phyloP scores from a whole-genome alignment of 2,888 invertebrate genomes.

The Ophioninae sp. region DNA sequence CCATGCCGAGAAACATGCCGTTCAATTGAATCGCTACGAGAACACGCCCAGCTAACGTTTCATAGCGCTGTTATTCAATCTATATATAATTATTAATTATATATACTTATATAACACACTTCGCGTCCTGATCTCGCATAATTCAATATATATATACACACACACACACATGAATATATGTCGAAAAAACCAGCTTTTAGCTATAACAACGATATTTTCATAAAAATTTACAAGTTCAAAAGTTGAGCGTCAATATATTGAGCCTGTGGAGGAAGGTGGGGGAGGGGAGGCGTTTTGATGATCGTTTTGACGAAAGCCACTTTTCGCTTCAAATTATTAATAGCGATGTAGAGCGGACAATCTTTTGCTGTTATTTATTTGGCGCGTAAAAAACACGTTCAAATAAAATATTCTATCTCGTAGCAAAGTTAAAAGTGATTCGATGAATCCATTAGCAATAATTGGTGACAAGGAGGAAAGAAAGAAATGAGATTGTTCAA shows the following conservation, averaged over 20 bases:
- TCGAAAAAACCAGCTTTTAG: conserved; percentile 56
- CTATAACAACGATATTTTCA: conserved; percentile 61
- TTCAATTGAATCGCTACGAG: conserved; percentile 81
- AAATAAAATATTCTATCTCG: conserved; percentile 22
- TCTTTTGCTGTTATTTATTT: conserved; percentile 51
- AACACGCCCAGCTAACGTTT: conserved; percentile 62
- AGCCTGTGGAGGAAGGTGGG: background rate
- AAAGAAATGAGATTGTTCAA: conserved; percentile 20
- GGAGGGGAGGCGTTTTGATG: background rate
- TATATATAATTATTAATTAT: conserved; percentile 30
- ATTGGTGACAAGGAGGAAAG: conserved; percentile 2
- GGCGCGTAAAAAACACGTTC: conserved; percentile 38
- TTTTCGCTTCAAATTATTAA: conserved; percentile 29
- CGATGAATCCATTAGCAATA: conserved; percentile 46
- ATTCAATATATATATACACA: background rate
- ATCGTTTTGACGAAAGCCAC: conserved; percentile 8
- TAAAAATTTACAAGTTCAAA: conserved; percentile 63
- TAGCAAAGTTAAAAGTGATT: conserved; percentile 30
- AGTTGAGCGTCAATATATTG: conserved; percentile 33
- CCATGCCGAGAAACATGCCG: conserved; percentile 85
- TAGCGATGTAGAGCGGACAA: conserved; percentile 10
- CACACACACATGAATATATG: conserved; percentile 9
- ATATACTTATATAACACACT: conserved; percentile 17
- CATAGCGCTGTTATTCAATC: background rate
- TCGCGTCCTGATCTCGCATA: conserved; percentile 47